These are phyloP conservation scores for Diplogasteroides magnus DNA, from an alignment of 1,140 invertebrate genomes.

Conservation along the genomic window DNA sequence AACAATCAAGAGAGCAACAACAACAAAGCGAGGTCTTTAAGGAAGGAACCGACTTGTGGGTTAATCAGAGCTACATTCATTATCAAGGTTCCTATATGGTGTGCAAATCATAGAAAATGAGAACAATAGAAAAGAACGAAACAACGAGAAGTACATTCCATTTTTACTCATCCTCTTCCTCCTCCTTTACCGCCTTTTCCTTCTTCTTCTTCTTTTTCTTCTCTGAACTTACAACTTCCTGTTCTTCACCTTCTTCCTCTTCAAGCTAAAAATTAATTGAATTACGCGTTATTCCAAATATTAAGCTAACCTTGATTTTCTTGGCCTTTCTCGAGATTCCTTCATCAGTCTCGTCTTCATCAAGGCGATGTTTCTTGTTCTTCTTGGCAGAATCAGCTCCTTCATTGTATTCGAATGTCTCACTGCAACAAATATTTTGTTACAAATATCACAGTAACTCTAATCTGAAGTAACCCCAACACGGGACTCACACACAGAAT, in stretches of 20 bases:
- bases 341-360: conserved; percentile 31
- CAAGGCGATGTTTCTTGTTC: conserved; percentile 29
- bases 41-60: too few relatives aligned
- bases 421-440: conserved; percentile 32
- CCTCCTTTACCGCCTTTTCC: conserved; percentile 21
- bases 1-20: too few relatives aligned
- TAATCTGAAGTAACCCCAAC: too few relatives aligned
- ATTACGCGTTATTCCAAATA: neutral
- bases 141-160: too few relatives aligned
- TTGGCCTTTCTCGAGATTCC: conserved; percentile 8
- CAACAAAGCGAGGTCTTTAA: too few relatives aligned
- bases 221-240: conserved; percentile 7
- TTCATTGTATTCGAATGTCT: conserved; percentile 43
- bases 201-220: conserved; percentile 22
- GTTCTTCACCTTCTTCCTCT: conserved; percentile 12
- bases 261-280: neutral
- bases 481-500: too few relatives aligned
- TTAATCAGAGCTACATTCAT: too few relatives aligned
- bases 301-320: conserved; percentile 19
- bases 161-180: conserved; percentile 20
- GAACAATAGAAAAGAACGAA: too few relatives aligned
- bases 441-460: too few relatives aligned
- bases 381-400: conserved; percentile 30
- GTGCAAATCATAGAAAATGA: too few relatives aligned
- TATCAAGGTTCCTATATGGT: too few relatives aligned